Base-by-base conservation (phyloP, 2,888 invertebrate species). In the Mythimna pallens region DNA sequence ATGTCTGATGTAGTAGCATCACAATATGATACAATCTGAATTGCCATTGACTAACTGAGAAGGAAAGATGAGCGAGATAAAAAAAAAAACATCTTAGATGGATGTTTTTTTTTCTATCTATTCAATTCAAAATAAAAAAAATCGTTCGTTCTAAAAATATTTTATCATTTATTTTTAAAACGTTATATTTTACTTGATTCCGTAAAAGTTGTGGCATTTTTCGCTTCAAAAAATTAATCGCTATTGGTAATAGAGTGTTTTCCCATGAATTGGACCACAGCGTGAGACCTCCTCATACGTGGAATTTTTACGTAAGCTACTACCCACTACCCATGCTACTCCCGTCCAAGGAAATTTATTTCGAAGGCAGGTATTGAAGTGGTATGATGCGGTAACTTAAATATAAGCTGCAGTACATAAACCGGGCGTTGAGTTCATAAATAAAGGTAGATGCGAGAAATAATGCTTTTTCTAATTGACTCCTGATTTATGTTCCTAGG, bases 221-320 rank as follows among this genome's bases (percentile, higher is more conserved):
- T 30, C 8, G 2, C 25, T 17, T 20, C 5, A 17, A 47, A 47
- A 47, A 17, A 6, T 14, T 14, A 47, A 47, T 47, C 47, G 9
- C 1, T 2, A 20, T 20, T 34, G 10, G 9, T 34, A 34, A 58
- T 34, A 6, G 4, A 20, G 9, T 6, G 58, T 25, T 70, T 63
- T 70, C 81, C 84, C 68, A 40, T 85, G 3, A 79, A 82, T 90
- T 89, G 71, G 6, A 75, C 85, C 81, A 59, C 65, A 76, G 50
- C 80, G 82, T 84, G 80, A 89, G 87, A 89, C 90, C 90, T 92
- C 89, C 89, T 90, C 90, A 92, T 93, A 95, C 94, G 95, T 95
- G 95, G 94, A 94, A 93, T 94, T 95, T 95, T 95, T 95, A 95
- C 94, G 94, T 94, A 93, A 95, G 90, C 90, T 76, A 73, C 76